Conservation (phyloP, 2,888 invertebrate species). For the Chironomus tentans region DNA sequence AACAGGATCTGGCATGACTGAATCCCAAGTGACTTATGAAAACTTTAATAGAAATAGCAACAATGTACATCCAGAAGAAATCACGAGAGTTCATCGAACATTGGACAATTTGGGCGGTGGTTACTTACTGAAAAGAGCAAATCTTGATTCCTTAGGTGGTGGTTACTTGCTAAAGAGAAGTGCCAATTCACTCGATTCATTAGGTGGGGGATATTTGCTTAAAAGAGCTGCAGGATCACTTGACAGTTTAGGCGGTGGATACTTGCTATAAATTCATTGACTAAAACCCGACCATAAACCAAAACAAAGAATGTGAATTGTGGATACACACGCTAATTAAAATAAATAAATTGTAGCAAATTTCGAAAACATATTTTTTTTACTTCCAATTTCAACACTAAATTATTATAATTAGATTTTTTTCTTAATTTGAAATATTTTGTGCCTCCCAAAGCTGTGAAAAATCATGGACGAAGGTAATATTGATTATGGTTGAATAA, state of each 20-base stretch:
- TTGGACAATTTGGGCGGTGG: conserved; percentile 17
- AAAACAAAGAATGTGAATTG: neutral
- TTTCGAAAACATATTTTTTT: neutral
- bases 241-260: conserved; percentile 14
- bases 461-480: conserved; percentile 2
- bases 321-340: neutral
- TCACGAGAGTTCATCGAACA: conserved; percentile 7
- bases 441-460: too few species aligned
- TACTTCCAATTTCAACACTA: neutral
- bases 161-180: conserved; percentile 30
- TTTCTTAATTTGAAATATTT: neutral
- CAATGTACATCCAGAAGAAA: neutral
- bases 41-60: neutral
- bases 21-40: neutral
- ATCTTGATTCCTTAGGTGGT: conserved; percentile 28
- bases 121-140: neutral
- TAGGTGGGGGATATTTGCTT: conserved; percentile 27
- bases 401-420: too few species aligned
- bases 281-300: neutral
- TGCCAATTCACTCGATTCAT: neutral
- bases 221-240: conserved; percentile 5
- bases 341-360: neutral
- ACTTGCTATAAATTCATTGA: neutral
- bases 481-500: neutral
- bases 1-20: neutral